Percentiles rank a stretch among this genome's conserved stretches.
Conservation (phyloP, 2,888 invertebrate genomes). For the Synergus itoensis region DNA sequence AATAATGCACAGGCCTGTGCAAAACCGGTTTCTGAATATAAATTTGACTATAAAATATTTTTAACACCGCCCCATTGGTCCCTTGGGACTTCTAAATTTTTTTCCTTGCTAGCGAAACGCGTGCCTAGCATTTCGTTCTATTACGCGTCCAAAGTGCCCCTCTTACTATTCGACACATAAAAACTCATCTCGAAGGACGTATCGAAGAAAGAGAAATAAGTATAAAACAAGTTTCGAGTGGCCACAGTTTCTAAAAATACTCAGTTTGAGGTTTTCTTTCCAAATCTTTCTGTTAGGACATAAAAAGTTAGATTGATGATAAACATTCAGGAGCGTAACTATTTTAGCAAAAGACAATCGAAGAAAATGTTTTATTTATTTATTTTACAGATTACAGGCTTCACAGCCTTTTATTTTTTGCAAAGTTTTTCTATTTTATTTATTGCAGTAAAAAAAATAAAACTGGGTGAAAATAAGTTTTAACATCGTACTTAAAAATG, state of each 20-base stretch:
- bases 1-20: slow-evolving; percentile 38
- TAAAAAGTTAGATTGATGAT: not conserved
- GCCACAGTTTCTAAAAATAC: slow-evolving; percentile 37
- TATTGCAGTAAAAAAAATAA: too few relatives aligned
- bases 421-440: too few relatives aligned
- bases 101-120: slow-evolving; percentile 10
- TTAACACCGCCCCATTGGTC: slow-evolving; percentile 48
- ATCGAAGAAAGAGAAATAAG: not conserved
- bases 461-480: too few relatives aligned
- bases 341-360: not conserved
- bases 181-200: slow-evolving; percentile 29
- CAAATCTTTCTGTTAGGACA: not conserved
- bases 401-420: too few relatives aligned
- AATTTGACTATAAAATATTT: slow-evolving; percentile 63
- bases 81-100: slow-evolving; percentile 42
- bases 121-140: slow-evolving; percentile 38
- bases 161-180: slow-evolving; percentile 11
- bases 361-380: too few relatives aligned
- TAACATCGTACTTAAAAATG: too few relatives aligned
- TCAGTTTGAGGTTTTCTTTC: not conserved
- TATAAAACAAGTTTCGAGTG: slow-evolving; percentile 26
- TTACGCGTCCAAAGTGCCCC: slow-evolving; percentile 24
- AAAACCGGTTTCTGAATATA: slow-evolving; percentile 58
- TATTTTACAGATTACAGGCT: too few relatives aligned
- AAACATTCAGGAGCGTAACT: not conserved